Percentiles rank a stretch among this genome's conserved stretches.
Conservation (phyloP, 2,797 vertebrate species). For the Amblyraja radiata region DNA sequence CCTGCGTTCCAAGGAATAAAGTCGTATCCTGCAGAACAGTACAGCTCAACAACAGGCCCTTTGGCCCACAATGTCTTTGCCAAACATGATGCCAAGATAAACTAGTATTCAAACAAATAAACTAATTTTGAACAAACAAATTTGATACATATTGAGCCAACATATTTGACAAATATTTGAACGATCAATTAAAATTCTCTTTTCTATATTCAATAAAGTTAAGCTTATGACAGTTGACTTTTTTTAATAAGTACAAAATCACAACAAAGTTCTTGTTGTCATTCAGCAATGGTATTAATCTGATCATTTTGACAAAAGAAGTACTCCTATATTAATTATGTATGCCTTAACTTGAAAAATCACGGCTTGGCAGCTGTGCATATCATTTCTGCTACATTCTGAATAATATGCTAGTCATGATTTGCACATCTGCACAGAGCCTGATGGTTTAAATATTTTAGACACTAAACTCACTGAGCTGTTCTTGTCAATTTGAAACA, state of each 20-base stretch:
- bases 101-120: not conserved
- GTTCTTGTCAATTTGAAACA: slow-evolving; percentile 29
- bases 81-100: not conserved
- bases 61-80: too few relatives aligned
- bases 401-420: not conserved
- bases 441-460: not conserved
- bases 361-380: not conserved
- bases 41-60: too few relatives aligned
- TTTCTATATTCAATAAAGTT: not conserved
- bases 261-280: not conserved
- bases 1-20: too few relatives aligned
- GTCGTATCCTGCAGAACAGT: too few relatives aligned
- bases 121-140: not conserved
- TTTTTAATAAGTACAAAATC: not conserved
- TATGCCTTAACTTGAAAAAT: slow-evolving; percentile 1
- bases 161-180: not conserved
- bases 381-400: slow-evolving; percentile 27
- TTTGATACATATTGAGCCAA: not conserved
- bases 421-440: not conserved
- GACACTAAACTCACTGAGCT: not conserved
- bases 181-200: not conserved
- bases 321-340: not conserved
- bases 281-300: not conserved
- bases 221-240: not conserved
- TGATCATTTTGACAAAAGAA: slow-evolving; percentile 9